Evolutionary conservation across 2,888 invertebrate species (phyloP).

Genomic region (Crepidodera aurea): DNA sequence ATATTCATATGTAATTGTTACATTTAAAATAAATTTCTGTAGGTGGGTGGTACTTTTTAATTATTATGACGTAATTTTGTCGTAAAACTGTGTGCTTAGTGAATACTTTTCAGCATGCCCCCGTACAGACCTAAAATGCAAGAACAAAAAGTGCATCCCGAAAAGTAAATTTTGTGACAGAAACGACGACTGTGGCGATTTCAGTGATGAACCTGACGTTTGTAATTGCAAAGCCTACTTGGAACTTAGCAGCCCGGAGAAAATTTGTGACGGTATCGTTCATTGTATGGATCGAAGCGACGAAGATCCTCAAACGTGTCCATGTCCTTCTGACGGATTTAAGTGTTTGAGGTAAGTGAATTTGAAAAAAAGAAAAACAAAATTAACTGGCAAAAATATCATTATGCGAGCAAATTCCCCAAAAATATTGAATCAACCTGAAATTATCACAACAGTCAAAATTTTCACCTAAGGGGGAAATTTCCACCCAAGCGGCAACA

Average conservation of each 20-base stretch:
- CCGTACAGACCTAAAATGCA: conserved; percentile 73
- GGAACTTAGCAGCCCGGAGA: conserved; percentile 71
- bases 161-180: conserved; percentile 76
- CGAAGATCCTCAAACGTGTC: conserved; percentile 72
- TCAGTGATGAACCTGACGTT: conserved; percentile 73
- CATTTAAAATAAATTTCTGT: too few relatives aligned
- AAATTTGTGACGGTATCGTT: conserved; percentile 78
- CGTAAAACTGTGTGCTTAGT: too few relatives aligned
- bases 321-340: conserved; percentile 66
- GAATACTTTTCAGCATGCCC: conserved; percentile 69
- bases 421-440: too few relatives aligned
- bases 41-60: too few relatives aligned
- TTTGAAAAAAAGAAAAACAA: too few relatives aligned
- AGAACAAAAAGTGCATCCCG: conserved; percentile 72
- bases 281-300: conserved; percentile 82
- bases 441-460: too few relatives aligned
- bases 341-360: conserved; percentile 65
- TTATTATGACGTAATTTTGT: too few relatives aligned
- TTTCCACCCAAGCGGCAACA: too few relatives aligned
- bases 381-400: too few relatives aligned
- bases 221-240: conserved; percentile 75
- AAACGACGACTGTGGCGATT: conserved; percentile 72
- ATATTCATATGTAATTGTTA: too few relatives aligned
- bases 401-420: too few relatives aligned
- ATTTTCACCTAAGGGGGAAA: too few relatives aligned